These are phyloP conservation scores for Petrocephalus microphthalmus DNA, from an alignment of 2,113 vertebrate genomes.

Conservation along the genomic window DNA sequence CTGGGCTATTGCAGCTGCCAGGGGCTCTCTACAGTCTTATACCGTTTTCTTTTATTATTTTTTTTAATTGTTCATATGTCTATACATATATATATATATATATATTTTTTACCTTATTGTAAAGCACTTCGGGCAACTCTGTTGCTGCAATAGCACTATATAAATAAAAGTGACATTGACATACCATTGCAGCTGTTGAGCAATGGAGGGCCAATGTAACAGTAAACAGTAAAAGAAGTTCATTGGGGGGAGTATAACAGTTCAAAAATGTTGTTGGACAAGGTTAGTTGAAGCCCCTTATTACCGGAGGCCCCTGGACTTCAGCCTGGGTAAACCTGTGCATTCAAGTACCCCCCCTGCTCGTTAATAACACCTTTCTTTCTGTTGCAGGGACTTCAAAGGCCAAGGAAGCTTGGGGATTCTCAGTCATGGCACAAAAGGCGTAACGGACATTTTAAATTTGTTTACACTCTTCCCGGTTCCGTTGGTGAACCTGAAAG, in stretches of 20 bases:
- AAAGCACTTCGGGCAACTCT: no score
- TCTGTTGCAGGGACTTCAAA: conserved; percentile 30
- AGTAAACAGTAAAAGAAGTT: background rate
- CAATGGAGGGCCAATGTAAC: background rate
- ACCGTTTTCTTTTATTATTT: no score
- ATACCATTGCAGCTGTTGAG: background rate
- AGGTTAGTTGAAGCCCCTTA: background rate
- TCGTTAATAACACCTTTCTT: conserved; percentile 34
- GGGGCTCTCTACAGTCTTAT: background rate
- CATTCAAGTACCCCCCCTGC: background rate
- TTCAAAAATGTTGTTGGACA: background rate
- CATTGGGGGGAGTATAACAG: background rate
- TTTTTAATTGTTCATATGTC: no score
- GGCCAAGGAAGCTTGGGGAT: background rate
- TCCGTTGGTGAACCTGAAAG: conserved; percentile 3
- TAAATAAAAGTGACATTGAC: no score
- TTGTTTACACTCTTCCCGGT: conserved; percentile 25
- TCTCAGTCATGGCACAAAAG: conserved; percentile 33
- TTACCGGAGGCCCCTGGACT: background rate
- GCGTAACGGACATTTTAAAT: background rate
- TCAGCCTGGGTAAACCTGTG: background rate
- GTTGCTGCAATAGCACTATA: no score
- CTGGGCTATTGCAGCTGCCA: background rate
- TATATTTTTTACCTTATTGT: no score
- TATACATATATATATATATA: no score